Conservation (phyloP, 2,888 invertebrate genomes). For the Buathra laborator region DNA sequence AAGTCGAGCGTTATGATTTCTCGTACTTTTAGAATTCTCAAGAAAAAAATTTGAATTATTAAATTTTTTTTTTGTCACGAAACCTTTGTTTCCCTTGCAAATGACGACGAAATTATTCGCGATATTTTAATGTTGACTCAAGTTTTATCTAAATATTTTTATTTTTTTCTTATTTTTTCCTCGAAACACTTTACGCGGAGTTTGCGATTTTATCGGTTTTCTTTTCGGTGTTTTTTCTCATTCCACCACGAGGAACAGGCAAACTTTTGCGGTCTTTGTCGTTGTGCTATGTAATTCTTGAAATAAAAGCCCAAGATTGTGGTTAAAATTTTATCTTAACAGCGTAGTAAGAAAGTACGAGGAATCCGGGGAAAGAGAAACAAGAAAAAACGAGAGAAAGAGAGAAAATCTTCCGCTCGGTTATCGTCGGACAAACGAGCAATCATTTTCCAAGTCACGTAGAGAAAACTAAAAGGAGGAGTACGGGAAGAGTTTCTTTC, state of each 20-base stretch:
- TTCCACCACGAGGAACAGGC: background rate
- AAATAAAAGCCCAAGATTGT: constrained; percentile 27
- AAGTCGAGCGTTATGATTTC: background rate
- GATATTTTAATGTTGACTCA: background rate
- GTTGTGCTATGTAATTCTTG: constrained; percentile 23
- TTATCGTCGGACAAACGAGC: constrained; percentile 36
- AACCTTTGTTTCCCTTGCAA: background rate
- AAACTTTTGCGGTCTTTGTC: constrained; percentile 12
- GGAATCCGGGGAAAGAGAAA: background rate
- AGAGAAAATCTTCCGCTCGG: background rate
- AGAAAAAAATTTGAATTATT: background rate
- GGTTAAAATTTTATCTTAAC: constrained; percentile 32
- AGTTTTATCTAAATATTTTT: background rate
- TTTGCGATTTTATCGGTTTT: constrained; percentile 13
- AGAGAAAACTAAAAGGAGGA: constrained; percentile 26
- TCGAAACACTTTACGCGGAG: background rate
- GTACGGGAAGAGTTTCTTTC: constrained; percentile 32
- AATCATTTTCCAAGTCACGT: constrained; percentile 44
- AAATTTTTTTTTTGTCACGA: background rate
- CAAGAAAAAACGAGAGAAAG: background rate
- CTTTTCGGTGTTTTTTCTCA: background rate
- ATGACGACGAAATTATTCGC: background rate
- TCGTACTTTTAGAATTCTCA: background rate
- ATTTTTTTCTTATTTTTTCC: background rate
- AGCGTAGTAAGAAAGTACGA: background rate